Evolutionary conservation across 2,888 invertebrate species (phyloP).

Genomic region (Acleris sparsana): DNA sequence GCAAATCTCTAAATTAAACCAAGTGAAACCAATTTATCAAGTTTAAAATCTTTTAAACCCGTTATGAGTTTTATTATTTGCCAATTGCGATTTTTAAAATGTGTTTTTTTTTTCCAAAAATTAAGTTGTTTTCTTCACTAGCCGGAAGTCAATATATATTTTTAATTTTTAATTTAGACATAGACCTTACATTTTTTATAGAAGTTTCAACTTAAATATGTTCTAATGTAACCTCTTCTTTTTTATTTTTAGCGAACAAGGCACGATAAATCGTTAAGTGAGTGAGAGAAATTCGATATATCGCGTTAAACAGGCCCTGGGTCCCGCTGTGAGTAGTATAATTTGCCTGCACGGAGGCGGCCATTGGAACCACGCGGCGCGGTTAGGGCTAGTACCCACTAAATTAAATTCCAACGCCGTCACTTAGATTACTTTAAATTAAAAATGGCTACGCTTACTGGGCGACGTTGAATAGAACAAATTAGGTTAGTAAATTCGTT

Average conservation of each 20-base stretch:
- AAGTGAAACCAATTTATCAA: no score
- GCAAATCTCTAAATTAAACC: no score
- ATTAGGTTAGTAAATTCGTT: slow-evolving; percentile 38
- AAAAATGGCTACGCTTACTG: slow-evolving; percentile 22
- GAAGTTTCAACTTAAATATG: no score
- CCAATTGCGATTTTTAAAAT: no score
- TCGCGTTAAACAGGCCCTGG: slow-evolving; percentile 58
- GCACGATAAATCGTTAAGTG: slow-evolving; percentile 57
- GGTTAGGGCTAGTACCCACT: slow-evolving; percentile 45
- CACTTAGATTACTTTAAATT: slow-evolving; percentile 32
- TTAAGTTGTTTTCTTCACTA: no score
- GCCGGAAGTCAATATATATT: no score
- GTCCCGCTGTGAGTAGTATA: slow-evolving; percentile 68
- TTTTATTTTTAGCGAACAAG: slow-evolving; percentile 45
- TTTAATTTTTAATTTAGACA: no score
- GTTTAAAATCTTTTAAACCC: no score
- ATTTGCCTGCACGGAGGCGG: slow-evolving; percentile 60
- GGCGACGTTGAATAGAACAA: slow-evolving; percentile 31
- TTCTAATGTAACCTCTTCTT: neutral
- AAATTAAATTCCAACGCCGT: slow-evolving; percentile 47
- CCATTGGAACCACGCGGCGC: slow-evolving; percentile 47
- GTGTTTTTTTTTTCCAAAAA: no score
- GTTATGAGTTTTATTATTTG: no score
- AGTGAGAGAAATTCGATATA: slow-evolving; percentile 66
- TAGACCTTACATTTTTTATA: no score